Conservation (phyloP, 2,888 invertebrate species). For the Catotricha subobsoleta region DNA sequence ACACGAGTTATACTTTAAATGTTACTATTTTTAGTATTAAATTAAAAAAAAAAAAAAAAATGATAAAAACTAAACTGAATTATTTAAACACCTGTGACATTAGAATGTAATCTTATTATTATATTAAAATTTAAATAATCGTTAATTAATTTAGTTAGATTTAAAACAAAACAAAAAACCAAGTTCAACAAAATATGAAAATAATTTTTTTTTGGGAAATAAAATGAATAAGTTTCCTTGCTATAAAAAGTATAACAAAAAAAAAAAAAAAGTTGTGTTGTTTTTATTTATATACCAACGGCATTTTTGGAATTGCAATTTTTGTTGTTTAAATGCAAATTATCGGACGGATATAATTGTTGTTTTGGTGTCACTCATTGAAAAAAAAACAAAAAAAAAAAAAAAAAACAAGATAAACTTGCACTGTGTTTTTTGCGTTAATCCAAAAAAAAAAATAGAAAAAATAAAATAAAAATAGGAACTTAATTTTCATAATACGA, state of each 20-base stretch:
- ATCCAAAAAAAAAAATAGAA: constrained; percentile 4
- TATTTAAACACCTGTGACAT: constrained; percentile 7
- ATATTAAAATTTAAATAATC: no score
- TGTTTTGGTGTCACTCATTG: constrained; percentile 30
- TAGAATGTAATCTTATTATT: constrained; percentile 5
- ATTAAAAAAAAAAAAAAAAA: constrained; percentile 8
- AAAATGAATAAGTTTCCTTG: constrained; percentile 11
- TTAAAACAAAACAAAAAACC: constrained; percentile 4
- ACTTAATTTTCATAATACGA: no score
- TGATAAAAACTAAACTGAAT: constrained; percentile 5
- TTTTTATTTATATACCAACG: constrained; percentile 13
- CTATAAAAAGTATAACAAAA: constrained; percentile 11
- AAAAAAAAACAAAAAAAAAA: constrained; percentile 6
- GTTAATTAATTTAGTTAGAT: no score
- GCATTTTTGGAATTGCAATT: constrained; percentile 7
- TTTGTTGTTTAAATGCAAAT: constrained; percentile 1
- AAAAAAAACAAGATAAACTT: constrained; percentile 9
- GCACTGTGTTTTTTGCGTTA: constrained; percentile 8
- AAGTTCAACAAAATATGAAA: constrained; percentile 6
- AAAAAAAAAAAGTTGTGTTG: constrained; percentile 13
- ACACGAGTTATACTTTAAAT: background rate
- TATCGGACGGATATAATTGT: background rate
- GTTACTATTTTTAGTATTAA: constrained; percentile 4
- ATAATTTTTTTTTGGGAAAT: constrained; percentile 5
- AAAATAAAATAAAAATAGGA: no score